phyloP scores from a whole-genome alignment of 2,113 vertebrate species.

The Pitta sordida region DNA sequence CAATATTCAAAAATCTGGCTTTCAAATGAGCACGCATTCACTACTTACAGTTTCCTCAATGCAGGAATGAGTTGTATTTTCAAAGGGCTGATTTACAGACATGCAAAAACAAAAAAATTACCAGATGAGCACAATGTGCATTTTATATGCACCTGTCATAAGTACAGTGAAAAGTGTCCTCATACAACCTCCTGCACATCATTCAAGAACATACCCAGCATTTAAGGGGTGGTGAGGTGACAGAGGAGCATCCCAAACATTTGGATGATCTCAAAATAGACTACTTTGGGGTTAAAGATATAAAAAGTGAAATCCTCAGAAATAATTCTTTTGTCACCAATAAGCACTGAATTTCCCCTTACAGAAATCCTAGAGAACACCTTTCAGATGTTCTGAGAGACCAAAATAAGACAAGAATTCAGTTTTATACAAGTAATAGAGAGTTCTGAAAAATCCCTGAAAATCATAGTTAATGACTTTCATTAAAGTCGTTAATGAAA shows the following conservation, averaged over 20 bases:
- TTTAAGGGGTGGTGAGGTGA: background rate
- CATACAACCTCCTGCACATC: background rate
- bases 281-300: background rate
- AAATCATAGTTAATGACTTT: background rate
- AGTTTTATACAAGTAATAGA: background rate
- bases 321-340: background rate
- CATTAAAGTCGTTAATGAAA: too few species aligned
- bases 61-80: background rate
- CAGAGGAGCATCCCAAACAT: background rate
- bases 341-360: background rate
- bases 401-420: background rate
- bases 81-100: conserved; percentile 20
- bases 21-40: background rate
- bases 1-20: background rate
- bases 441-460: background rate
- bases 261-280: background rate
- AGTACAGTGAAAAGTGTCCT: background rate
- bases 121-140: background rate
- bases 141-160: background rate
- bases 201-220: background rate
- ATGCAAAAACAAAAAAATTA: conserved; percentile 20
- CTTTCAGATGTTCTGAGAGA: background rate
- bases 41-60: conserved; percentile 53
- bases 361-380: background rate
- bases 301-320: background rate